Base-by-base conservation (phyloP, 2,888 invertebrate species). In the Ganaspis brasiliensis region DNA sequence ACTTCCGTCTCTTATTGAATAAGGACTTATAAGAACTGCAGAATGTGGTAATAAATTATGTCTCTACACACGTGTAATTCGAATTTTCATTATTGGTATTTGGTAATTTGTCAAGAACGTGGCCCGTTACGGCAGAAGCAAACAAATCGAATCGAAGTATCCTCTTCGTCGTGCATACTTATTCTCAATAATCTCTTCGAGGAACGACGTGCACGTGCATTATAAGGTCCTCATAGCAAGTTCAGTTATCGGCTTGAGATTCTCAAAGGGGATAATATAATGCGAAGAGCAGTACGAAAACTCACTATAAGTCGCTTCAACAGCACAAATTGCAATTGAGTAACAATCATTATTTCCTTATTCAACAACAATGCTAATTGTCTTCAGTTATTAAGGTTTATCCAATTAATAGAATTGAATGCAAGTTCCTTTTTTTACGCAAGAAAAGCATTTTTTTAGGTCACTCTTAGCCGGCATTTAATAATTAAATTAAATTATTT, bases 121-220 rank as follows among this genome's bases (percentile, higher is more conserved):
- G 40, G 45, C 16, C 67, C 67, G 67, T 67, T 67, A 40, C 40
- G 45, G 45, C 26, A 67, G 45, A 24, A 67, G 67, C 45, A 67
- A 45, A 45, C 45, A 45, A n/a, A 67, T 67, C 67, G 45, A 67
- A 67, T 45, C 67, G 24, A 67, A 67, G 67, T 45, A 67, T 67
- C 67, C n/a, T 67, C 45, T 26, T 24, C 26, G 67, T 26, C 45
- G 67, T 67, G 67, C 67, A 67, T 67, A 67, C 67, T 67, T 67
- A 67, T 67, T 67, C 67, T 45, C 67, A 67, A 67, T 67, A 67
- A 67, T 45, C 45, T 45, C 67, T 67, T 67, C 26, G 67, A 24
- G 24, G 67, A 49, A 67, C 67, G 67, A 49, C 45, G 45, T 67
- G 67, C 67, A 67, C 67, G 67, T 45, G 26, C 67, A 67, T 67